Conservation (phyloP, 2,888 invertebrate genomes). For the Volucella zonaria region DNA sequence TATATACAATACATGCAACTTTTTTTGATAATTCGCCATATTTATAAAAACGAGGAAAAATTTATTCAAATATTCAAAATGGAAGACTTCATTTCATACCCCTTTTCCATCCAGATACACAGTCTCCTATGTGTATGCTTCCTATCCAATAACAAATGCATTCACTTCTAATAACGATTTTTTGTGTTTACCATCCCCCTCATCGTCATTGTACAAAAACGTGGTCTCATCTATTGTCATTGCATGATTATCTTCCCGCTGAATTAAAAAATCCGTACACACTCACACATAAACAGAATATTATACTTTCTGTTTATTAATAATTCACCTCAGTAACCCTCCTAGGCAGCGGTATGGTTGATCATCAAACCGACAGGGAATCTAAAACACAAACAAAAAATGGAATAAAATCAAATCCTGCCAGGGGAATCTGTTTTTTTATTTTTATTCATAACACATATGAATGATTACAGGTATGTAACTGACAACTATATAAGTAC, state of each 20-base stretch:
- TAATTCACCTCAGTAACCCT: constrained; percentile 69
- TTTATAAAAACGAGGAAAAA: neutral
- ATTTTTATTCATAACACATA: constrained; percentile 60
- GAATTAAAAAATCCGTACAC: constrained; percentile 10
- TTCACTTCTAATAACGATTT: constrained; percentile 66
- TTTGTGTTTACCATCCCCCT: constrained; percentile 57
- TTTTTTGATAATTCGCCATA: constrained; percentile 33
- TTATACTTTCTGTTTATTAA: constrained; percentile 68
- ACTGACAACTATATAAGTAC: constrained; percentile 10
- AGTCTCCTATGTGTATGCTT: neutral
- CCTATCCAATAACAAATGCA: constrained; percentile 56
- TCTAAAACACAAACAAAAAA: constrained; percentile 31
- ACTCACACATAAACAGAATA: constrained; percentile 35
- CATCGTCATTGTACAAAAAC: constrained; percentile 21
- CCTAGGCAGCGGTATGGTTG: constrained; percentile 45
- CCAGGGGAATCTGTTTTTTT: constrained; percentile 52
- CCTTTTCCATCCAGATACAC: constrained; percentile 32
- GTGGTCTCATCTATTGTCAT: constrained; percentile 53
- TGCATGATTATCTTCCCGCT: constrained; percentile 54
- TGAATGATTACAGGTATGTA: constrained; percentile 63
- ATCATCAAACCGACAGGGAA: constrained; percentile 54
- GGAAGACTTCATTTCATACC: constrained; percentile 36
- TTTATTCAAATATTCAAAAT: constrained; percentile 53
- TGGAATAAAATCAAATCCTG: constrained; percentile 33
- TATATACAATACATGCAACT: no score